These are phyloP conservation scores for Channa striata DNA, from an alignment of 2,797 vertebrate species.

Conservation along the genomic window DNA sequence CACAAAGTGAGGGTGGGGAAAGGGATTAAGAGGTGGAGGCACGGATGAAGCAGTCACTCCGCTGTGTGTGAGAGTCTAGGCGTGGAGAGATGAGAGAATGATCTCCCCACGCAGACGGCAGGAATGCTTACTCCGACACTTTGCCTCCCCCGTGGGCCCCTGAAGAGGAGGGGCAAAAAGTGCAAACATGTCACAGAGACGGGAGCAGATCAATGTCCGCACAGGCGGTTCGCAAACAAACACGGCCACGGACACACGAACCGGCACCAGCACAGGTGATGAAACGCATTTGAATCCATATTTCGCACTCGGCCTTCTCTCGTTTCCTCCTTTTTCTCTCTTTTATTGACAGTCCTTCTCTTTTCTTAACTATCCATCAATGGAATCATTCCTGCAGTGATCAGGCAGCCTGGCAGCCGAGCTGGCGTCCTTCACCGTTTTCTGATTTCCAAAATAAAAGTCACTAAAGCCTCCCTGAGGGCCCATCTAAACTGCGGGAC, in stretches of 20 bases:
- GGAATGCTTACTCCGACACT: constrained; percentile 75
- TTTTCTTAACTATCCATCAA: constrained; percentile 54
- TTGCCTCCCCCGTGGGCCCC: constrained; percentile 44
- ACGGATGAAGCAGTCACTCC: constrained; percentile 71
- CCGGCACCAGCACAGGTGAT: constrained; percentile 28
- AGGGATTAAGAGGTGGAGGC: constrained; percentile 55
- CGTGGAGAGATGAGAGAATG: constrained; percentile 76
- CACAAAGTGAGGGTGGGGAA: constrained; percentile 51
- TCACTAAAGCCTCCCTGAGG: constrained; percentile 43
- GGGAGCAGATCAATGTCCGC: constrained; percentile 68
- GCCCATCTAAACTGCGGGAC: constrained; percentile 30
- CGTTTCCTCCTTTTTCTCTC: not conserved
- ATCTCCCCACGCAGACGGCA: constrained; percentile 69
- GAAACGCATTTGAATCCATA: constrained; percentile 26
- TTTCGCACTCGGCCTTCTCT: constrained; percentile 5
- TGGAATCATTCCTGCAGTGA: constrained; percentile 57
- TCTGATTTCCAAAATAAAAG: constrained; percentile 49
- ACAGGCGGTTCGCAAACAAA: constrained; percentile 55
- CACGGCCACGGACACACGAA: constrained; percentile 26
- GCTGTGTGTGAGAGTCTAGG: constrained; percentile 64
- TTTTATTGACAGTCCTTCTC: constrained; percentile 16
- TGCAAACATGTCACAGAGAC: constrained; percentile 61
- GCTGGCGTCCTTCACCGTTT: constrained; percentile 48
- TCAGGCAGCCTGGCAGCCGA: constrained; percentile 36
- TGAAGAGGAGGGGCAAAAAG: constrained; percentile 18